phyloP scores from a whole-genome alignment of 2,888 invertebrate genomes.

The Emmelina monodactyla region DNA sequence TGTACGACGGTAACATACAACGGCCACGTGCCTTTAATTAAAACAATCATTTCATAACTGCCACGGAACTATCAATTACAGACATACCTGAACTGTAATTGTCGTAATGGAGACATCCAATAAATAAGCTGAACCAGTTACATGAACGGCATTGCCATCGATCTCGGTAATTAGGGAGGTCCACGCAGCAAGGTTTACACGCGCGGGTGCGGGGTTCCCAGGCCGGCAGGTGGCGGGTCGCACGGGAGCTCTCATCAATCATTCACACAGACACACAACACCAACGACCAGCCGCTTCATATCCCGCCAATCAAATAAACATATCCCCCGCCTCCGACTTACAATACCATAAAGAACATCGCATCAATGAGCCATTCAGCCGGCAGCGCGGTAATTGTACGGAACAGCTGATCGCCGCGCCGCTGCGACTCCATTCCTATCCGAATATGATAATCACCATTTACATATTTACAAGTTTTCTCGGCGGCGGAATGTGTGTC shows the following conservation, averaged over 20 bases:
- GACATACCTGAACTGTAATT: too few species aligned
- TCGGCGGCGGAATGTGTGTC: not conserved
- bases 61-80: too few species aligned
- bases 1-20: too few species aligned
- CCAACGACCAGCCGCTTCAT: not conserved
- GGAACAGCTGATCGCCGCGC: conserved; percentile 1
- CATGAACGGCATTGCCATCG: too few species aligned
- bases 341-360: not conserved
- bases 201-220: not conserved
- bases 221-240: not conserved
- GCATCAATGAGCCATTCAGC: not conserved
- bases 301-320: not conserved
- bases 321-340: not conserved
- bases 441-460: not conserved
- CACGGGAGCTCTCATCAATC: not conserved
- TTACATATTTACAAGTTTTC: not conserved
- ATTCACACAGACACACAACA: not conserved
- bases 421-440: not conserved
- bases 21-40: too few species aligned
- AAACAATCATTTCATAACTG: too few species aligned
- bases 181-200: too few species aligned
- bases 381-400: not conserved
- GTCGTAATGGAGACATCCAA: too few species aligned
- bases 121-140: too few species aligned
- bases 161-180: too few species aligned